Evolutionary conservation across 2,797 vertebrate species (phyloP), one percentile per base, ranked within the genome.

Genomic region (Hybognathus amarus): DNA sequence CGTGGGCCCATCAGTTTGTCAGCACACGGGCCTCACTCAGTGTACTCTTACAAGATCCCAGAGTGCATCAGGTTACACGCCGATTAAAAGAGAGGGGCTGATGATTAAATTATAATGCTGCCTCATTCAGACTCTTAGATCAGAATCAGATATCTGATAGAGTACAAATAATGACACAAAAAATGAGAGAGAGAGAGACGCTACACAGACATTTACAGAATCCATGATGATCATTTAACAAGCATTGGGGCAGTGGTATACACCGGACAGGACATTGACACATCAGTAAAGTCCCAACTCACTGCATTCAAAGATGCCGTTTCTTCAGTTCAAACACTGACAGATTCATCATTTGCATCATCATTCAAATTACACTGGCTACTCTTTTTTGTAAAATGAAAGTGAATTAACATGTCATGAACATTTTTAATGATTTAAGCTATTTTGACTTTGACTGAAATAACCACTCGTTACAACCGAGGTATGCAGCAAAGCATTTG

Each of bases 71-170:
- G 90, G 96, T 97, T 97, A 95, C 94, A 89, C 92, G 84, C 85
- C 87, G 93, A 93, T 94, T 93, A 95, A 94, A 96, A 96, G 93
- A 91, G 90, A 93, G 94, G 92, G 89, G 88, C 90, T 94, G 94
- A 98, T 98, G 92, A 98, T 98, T 99, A 98, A 99, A 98, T 99
- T 94, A 98, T 98, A 97, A 96, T 85, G 93, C 94, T 89, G 87
- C 93, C 94, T 94, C 95, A 95, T 94, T 97, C 96, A 97, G 95
- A 93, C 94, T 91, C 87, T 84, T 80, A 92, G 96, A 94, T 96
- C 95, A 87, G 85, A 94, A 94, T 96, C 95, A 87, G 85, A 94
- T 97, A 97, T 97, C 97, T 88, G 93, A 94, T 93, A 93, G 91
- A 91, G 96, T 94, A 94, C 94, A 95, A 91, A 88, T 90, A 88